Evolutionary conservation across 2,113 vertebrate genomes (phyloP), one percentile per base, ranked within the genome.

Genomic region (Megaleporinus macrocephalus): DNA sequence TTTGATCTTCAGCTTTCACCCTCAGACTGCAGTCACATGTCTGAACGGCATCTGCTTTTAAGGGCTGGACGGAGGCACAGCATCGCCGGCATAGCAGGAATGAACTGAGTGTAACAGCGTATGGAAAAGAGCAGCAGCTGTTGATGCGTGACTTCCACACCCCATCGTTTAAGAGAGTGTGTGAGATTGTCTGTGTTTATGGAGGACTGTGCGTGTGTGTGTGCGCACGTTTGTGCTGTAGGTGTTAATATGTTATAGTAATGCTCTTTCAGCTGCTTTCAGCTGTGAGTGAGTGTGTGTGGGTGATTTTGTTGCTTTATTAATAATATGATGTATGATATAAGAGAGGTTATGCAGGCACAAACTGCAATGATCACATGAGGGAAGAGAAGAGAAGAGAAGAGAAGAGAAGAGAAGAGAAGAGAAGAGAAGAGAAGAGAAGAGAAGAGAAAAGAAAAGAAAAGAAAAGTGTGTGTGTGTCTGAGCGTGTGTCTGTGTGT

Each of bases 401-500:
- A 51, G 49, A 51, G 49, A 16, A 51, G 49, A 51, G 49, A 51
- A 51, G 49, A 51, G 49, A 18, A 16, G 49, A 51, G 13, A 51
- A 3, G 10, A 44, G 41, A 44, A 44, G 10, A 44, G 41, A 44
- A 44, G 41, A 44, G 41, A 44, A 44, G 41, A 44, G 41, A 44
- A 44, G 41, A 44, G 41, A 10, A 44, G 41, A 44, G 41, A 44
- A 47, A 14, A 47, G 44, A 2, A 47, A 10, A 47, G 44, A 47
- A 47, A 14, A 47, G 2, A 47, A 47, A 11, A 47, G 49, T 51
- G 1, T 29, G 74, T 47, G 57, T 44, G 41, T 57, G 61, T 78
- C 27, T 66, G 69, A 68, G 76, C 30, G 44, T 59, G 26, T 69
- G 76, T 13, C 12, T 59, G 53, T 49, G 26, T 49, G 63, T 70